Evolutionary conservation across 2,888 invertebrate species (phyloP), one percentile per base, ranked within the genome.

Genomic region (Emesis furor): DNA sequence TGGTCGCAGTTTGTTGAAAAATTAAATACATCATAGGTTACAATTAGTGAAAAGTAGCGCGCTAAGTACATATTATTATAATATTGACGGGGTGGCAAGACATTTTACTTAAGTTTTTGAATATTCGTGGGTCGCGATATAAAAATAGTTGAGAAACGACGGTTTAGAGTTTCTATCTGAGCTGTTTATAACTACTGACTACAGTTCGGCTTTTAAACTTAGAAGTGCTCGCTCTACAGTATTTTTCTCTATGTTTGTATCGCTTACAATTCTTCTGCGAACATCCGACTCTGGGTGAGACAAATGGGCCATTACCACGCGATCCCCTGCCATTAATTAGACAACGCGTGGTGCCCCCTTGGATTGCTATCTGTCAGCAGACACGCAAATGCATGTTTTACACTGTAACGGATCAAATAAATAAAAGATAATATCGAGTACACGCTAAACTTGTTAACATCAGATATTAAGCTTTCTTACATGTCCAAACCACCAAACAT

Each of bases 261-360:
- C 95, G 95, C 95, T 94, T 94, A 94, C 95, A 94, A 94, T 95
- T 95, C 94, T 94, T 94, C 95, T 94, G 95, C 93, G 95, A 93
- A 93, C 94, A 95, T 95, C 95, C 95, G 95, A 94, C 95, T 91
- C 89, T 76, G 79, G 91, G 91, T 86, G 92, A 94, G 95, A 95
- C 95, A 95, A 95, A 95, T 95, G 95, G 94, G 91, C 88, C 90
- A 93, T 93, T 92, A 93, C 90, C 95, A 96, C 95, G 95, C 95
- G 93, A 96, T 93, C 92, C 90, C 91, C 91, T 91, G 91, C 93
- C 95, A 95, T 95, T 95, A 95, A 95, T 95, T 95, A 95, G 94
- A 93, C 46, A 46, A 46, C 93, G 92, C 93, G 93, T 92, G 94
- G 93, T 94, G 94, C 93, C 93, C 92, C 91, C 90, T 86, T 91